Conservation (phyloP, 2,888 invertebrate species). For the Patella ulyssiponensis region DNA sequence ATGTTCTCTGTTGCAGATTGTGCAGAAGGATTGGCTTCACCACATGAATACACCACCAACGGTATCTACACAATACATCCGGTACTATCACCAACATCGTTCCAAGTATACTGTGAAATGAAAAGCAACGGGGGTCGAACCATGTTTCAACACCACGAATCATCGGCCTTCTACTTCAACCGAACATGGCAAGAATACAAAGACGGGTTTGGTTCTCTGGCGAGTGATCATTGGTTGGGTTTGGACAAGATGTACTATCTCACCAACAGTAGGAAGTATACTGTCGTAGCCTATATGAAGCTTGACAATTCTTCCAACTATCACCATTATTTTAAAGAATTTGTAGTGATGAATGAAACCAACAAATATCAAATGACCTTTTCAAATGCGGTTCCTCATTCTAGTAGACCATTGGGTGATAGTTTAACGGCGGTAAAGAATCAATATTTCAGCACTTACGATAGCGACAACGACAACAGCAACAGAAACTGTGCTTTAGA, state of each 20-base stretch:
- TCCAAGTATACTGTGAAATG: constrained; percentile 16
- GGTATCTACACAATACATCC: constrained; percentile 13
- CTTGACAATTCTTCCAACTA: background rate
- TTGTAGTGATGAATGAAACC: background rate
- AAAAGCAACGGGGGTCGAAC: background rate
- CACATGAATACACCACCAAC: background rate
- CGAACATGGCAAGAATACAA: constrained; percentile 14
- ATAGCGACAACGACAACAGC: background rate
- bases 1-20: background rate
- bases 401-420: no score
- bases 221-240: constrained; percentile 16
- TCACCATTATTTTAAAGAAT: background rate
- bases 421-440: no score
- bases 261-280: background rate
- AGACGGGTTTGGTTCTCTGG: constrained; percentile 11
- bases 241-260: constrained; percentile 3
- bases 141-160: background rate
- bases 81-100: background rate
- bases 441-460: no score
- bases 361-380: constrained; percentile 6
- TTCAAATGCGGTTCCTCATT: accelerated
- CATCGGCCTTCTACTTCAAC: background rate
- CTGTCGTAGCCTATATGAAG: background rate
- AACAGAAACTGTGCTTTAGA: background rate
- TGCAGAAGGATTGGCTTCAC: background rate